Percentiles rank a stretch among this genome's conserved stretches.
Evolutionary conservation across 1,140 invertebrate genomes (phyloP).

Genomic region (Sipha flava): DNA sequence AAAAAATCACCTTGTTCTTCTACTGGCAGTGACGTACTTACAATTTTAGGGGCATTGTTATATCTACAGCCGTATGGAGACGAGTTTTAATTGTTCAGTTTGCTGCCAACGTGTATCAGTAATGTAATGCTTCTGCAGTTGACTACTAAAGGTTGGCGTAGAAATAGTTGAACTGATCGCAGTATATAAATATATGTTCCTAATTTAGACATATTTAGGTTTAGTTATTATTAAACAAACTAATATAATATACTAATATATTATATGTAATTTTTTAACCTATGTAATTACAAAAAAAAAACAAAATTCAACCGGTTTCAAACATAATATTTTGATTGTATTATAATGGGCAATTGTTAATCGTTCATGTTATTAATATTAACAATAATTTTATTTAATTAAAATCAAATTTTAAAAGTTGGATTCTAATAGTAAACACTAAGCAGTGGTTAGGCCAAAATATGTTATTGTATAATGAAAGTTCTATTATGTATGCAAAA

Average conservation of each 20-base stretch:
- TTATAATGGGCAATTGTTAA: background rate
- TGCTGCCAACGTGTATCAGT: constrained; percentile 2
- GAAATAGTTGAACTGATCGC: background rate
- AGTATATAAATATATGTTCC: background rate
- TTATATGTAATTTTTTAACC: background rate
- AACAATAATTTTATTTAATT: background rate
- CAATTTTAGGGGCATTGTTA: constrained; percentile 8
- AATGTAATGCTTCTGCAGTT: background rate
- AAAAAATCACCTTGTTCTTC: background rate
- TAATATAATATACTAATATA: background rate
- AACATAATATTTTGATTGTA: background rate
- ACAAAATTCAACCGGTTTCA: background rate
- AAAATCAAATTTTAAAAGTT: background rate
- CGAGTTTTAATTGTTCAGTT: background rate
- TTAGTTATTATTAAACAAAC: background rate
- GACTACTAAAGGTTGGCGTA: constrained; percentile 8
- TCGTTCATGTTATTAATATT: background rate
- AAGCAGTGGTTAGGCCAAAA: background rate
- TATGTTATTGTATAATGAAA: background rate
- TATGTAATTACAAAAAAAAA: background rate
- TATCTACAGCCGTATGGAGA: background rate
- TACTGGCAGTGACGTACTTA: background rate
- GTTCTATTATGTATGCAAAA: background rate
- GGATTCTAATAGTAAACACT: background rate
- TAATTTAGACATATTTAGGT: background rate